Evolutionary conservation across 2,113 vertebrate species (phyloP).

Genomic region (Odocoileus virginianus): DNA sequence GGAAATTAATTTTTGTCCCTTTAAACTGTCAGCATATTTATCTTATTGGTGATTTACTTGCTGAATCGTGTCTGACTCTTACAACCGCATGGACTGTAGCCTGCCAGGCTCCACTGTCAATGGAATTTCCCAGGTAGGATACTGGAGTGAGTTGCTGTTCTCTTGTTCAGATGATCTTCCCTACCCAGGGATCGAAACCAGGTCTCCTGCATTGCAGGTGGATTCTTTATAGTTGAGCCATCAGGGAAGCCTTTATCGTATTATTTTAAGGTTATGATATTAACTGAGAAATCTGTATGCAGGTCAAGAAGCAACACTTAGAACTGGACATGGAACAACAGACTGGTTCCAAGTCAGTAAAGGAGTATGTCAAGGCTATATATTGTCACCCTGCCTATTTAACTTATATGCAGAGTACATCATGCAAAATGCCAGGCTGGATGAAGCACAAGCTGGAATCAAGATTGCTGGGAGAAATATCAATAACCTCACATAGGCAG

Average conservation of each 20-base stretch:
- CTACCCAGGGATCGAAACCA: not conserved
- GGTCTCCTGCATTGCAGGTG: not conserved
- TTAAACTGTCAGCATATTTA: not conserved
- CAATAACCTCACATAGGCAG: not conserved
- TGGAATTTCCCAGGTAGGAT: not conserved
- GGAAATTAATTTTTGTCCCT: not conserved
- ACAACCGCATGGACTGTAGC: not conserved
- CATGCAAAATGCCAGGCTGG: not conserved
- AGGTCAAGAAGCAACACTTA: not conserved
- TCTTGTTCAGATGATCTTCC: not conserved
- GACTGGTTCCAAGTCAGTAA: not conserved
- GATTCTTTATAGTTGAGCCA: not conserved
- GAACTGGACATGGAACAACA: not conserved
- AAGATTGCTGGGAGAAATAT: not conserved
- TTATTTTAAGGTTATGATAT: not conserved
- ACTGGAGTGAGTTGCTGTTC: not conserved
- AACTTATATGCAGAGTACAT: not conserved
- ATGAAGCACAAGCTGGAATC: not conserved
- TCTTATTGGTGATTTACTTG: not conserved
- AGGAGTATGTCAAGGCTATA: not conserved
- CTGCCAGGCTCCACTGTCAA: not conserved
- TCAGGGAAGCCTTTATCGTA: not conserved
- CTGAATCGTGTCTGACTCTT: not conserved
- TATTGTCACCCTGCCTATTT: not conserved
- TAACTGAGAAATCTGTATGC: not conserved